These are phyloP conservation scores for Nymphalis urticae DNA, from an alignment of 2,888 invertebrate species.

Conservation along the genomic window DNA sequence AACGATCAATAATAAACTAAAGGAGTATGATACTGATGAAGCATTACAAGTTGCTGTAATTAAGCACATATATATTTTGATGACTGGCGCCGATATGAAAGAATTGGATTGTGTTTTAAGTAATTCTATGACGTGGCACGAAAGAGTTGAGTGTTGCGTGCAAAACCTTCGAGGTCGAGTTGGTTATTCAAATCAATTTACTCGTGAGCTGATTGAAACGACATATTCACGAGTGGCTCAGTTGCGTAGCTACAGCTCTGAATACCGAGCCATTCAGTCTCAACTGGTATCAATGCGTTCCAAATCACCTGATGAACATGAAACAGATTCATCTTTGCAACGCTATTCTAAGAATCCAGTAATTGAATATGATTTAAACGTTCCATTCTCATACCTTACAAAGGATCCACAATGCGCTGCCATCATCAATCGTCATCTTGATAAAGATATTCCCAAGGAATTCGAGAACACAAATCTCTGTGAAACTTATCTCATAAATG, in stretches of 20 bases:
- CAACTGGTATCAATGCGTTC: constrained; percentile 48
- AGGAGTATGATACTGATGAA: constrained; percentile 39
- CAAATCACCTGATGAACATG: not conserved
- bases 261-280: constrained; percentile 44
- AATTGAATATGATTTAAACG: constrained; percentile 44
- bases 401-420: constrained; percentile 48
- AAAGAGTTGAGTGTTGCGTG: constrained; percentile 48
- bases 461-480: constrained; percentile 49
- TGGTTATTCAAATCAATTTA: constrained; percentile 53
- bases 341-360: constrained; percentile 46
- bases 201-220: constrained; percentile 47
- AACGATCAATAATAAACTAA: constrained; percentile 42
- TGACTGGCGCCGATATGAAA: constrained; percentile 32
- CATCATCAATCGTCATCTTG: constrained; percentile 51
- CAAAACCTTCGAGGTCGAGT: constrained; percentile 47
- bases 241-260: constrained; percentile 38
- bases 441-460: constrained; percentile 41
- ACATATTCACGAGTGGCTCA: constrained; percentile 48
- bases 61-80: constrained; percentile 46
- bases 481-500: constrained; percentile 33
- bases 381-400: constrained; percentile 42
- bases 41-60: constrained; percentile 45
- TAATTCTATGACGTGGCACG: constrained; percentile 42
- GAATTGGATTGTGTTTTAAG: constrained; percentile 36
- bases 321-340: constrained; percentile 36